Conservation (phyloP, 2,113 vertebrate genomes). For the Condylura cristata region DNA sequence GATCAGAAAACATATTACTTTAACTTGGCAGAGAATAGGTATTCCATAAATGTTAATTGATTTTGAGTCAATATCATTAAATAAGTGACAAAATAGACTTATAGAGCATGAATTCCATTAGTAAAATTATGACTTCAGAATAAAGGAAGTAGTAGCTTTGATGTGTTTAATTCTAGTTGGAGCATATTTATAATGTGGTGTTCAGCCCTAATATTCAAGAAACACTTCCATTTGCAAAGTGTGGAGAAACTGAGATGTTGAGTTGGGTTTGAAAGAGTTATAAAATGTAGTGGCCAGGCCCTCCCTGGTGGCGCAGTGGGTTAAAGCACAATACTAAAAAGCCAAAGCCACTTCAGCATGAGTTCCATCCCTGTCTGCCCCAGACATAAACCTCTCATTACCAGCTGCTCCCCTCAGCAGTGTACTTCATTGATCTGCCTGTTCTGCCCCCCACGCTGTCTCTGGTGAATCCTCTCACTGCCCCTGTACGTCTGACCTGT, state of each 20-base stretch:
- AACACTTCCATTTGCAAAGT: neutral
- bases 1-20: neutral
- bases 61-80: constrained; percentile 15
- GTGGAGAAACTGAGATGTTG: neutral
- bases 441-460: no score
- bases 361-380: no score
- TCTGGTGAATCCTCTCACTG: no score
- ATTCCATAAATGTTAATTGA: constrained; percentile 2
- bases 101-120: neutral
- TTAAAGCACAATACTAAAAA: no score
- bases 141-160: neutral
- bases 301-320: no score
- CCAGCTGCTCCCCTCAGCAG: no score
- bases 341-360: no score
- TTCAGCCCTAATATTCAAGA: neutral
- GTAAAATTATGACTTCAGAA: constrained; percentile 1
- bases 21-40: neutral
- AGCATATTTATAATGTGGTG: neutral
- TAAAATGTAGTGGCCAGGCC: no score
- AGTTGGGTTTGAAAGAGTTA: neutral
- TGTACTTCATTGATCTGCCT: no score
- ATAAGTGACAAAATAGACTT: neutral
- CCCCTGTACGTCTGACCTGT: no score
- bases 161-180: constrained; percentile 24
- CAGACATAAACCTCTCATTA: no score